Conservation (phyloP, 2,797 vertebrate species). For the Micromesistius poutassou region DNA sequence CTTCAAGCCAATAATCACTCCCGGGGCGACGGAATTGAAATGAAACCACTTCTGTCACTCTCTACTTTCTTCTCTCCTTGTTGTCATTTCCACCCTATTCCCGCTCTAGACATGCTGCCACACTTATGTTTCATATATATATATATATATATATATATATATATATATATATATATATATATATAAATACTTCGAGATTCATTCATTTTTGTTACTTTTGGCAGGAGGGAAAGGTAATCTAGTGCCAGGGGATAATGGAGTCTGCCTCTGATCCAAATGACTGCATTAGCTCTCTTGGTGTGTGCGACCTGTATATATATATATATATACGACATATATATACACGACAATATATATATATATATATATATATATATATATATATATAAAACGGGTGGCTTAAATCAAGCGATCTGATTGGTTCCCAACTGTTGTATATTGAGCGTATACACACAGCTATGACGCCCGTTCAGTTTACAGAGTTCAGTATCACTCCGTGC, state of each 20-base stretch:
- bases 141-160: neutral
- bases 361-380: too few relatives aligned
- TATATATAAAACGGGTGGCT: too few relatives aligned
- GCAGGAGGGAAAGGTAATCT: neutral
- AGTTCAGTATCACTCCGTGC: too few relatives aligned
- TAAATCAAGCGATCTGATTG: too few relatives aligned
- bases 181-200: too few relatives aligned
- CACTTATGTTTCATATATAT: neutral
- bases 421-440: too few relatives aligned
- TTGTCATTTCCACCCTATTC: neutral
- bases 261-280: neutral
- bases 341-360: too few relatives aligned
- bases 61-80: neutral
- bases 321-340: too few relatives aligned
- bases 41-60: neutral
- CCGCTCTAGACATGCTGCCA: neutral
- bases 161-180: too few relatives aligned
- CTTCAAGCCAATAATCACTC: neutral
- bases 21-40: neutral
- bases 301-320: conserved; percentile 16
- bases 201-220: neutral
- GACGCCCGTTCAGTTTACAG: too few relatives aligned
- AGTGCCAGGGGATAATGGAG: neutral
- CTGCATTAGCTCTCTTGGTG: conserved; percentile 48
- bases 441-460: too few relatives aligned